A percentile compares a stretch with the other conserved stretches of the same genome.
Conservation (phyloP, 1,140 invertebrate species). For the Cyclina sinensis region DNA sequence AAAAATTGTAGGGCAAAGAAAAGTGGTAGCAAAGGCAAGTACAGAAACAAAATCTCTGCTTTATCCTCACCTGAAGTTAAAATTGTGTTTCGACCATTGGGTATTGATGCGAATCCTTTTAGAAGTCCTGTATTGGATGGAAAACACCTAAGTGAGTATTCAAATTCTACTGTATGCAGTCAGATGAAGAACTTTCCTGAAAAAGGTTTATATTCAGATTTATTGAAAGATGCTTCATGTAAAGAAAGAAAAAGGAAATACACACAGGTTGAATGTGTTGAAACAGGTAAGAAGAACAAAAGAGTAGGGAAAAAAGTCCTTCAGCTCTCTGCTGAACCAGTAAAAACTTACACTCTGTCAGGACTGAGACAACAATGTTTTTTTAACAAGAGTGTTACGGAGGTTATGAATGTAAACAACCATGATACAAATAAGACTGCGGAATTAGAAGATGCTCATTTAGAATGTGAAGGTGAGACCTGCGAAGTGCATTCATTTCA, state of each 20-base stretch:
- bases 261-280: background rate
- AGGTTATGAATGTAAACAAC: too few relatives aligned
- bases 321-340: background rate
- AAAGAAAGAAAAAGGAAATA: background rate
- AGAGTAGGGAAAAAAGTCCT: background rate
- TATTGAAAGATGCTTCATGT: too few relatives aligned
- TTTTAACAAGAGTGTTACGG: too few relatives aligned
- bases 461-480: too few relatives aligned
- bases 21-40: background rate
- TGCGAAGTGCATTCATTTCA: too few relatives aligned
- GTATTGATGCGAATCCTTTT: background rate
- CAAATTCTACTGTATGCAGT: too few relatives aligned
- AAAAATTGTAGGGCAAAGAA: background rate
- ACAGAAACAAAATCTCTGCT: background rate
- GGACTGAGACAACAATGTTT: background rate
- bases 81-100: background rate
- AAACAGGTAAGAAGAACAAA: background rate
- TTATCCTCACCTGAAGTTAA: background rate
- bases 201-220: too few relatives aligned
- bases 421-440: too few relatives aligned
- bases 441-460: too few relatives aligned
- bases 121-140: background rate
- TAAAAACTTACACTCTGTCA: background rate
- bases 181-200: too few relatives aligned
- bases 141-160: background rate